Evolutionary conservation across 35 echinoderm and acorn worm genomes (phyloP), one percentile per base, ranked within the genome.

Genomic region (Apostichopus parvimensis): DNA sequence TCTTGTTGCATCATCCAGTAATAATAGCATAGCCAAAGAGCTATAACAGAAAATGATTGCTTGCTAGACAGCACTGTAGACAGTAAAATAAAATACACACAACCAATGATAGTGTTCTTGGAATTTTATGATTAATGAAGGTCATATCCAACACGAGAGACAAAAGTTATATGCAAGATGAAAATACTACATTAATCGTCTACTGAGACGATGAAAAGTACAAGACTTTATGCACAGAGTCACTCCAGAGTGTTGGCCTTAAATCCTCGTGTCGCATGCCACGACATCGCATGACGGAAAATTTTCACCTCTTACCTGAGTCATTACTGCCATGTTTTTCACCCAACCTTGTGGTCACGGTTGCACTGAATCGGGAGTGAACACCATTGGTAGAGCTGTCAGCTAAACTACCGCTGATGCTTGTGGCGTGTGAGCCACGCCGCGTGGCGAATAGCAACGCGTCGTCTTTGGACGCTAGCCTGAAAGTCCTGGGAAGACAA

Each of bases 361-460:
- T 77, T 15, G 13, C 89, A 79, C 89, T 91, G 22, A 88, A 88
- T 56, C 89, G 78, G 21, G 89, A 91, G 56, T 91, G 89, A 9
- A 77, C 89, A 78, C 54, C 45, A 68, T 18, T 91, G 1, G 89
- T 54, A 22, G 56, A 91, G 20, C 89, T 91, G 20, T 21, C 57
- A 8, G 45, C 76, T 9, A 95, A 92, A 56, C 73, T 70, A 18
- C 95, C 89, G 79, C 96, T 95, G n/a, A 98, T 98, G 78, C 96
- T 98, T 1, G 73, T 56, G 11, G 59, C 91, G 23, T 92, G 80
- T 5, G 94, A 93, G 53, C 87, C 94, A 26, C 94, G 90, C 22
- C 90, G 82, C 22, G 77, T 61, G 9, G 78, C 55, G 3, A 98
- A 88, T 6, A 93, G 73, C 25, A 62, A 71, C 17, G 78, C 90